These are phyloP conservation scores for Crenichthys baileyi DNA, from an alignment of 2,797 vertebrate species.

Conservation along the genomic window DNA sequence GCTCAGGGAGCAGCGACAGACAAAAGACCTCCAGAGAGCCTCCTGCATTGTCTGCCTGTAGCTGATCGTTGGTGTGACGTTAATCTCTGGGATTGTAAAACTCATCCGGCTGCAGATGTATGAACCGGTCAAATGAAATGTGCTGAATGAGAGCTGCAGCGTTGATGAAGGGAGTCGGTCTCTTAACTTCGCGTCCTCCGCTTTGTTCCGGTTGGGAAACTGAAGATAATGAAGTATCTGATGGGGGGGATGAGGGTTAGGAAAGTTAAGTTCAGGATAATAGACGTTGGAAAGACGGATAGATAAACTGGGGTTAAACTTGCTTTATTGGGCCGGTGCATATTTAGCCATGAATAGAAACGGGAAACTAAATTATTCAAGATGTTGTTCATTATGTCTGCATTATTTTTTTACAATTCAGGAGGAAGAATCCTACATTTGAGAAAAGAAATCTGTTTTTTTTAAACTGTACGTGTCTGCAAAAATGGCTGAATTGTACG, in stretches of 20 bases:
- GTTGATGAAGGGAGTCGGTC: neutral
- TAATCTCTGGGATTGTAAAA: slow-evolving; percentile 11
- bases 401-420: neutral
- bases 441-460: neutral
- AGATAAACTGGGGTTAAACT: neutral
- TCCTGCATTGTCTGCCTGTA: slow-evolving; percentile 51
- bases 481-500: too few species aligned
- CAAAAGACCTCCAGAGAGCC: slow-evolving; percentile 71
- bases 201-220: slow-evolving; percentile 44
- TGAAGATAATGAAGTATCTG: neutral
- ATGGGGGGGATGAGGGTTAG: neutral
- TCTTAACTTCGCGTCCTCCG: neutral
- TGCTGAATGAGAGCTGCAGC: neutral
- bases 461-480: neutral
- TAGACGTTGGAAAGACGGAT: neutral
- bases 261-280: neutral
- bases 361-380: neutral
- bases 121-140: neutral
- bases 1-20: slow-evolving; percentile 50
- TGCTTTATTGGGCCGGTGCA: neutral
- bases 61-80: slow-evolving; percentile 24
- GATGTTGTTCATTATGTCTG: neutral
- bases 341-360: neutral
- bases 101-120: neutral
- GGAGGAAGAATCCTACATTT: neutral